Conservation (phyloP, 37 sponge, comb jelly and placozoan genomes). For the Chondrosia reniformis region DNA sequence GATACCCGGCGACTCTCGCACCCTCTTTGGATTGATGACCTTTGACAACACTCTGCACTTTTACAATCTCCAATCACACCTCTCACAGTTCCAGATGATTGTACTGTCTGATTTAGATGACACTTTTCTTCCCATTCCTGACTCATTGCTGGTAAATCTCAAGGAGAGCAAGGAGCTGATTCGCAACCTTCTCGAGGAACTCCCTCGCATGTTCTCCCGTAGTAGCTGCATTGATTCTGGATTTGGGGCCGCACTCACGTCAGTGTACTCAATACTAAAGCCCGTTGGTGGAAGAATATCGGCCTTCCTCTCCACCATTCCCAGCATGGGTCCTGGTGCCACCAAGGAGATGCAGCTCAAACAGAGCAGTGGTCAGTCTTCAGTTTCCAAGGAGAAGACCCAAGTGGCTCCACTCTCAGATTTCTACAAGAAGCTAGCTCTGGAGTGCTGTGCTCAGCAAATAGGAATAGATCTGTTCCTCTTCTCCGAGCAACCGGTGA, state of each 20-base stretch:
- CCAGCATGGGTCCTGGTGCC: conserved; percentile 74
- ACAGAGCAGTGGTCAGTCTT: not conserved
- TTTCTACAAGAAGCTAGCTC: conserved; percentile 95
- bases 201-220: conserved; percentile 85
- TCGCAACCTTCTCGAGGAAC: conserved; percentile 68
- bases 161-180: conserved; percentile 82
- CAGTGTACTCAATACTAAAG: conserved; percentile 77
- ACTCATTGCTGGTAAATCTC: conserved; percentile 86
- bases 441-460: conserved; percentile 92
- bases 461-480: conserved; percentile 89
- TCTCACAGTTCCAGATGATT: conserved; percentile 91
- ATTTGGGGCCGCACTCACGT: conserved; percentile 78
- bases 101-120: conserved; percentile 84
- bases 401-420: conserved; percentile 76
- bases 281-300: conserved; percentile 77
- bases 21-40: conserved; percentile 84
- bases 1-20: conserved; percentile 91
- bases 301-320: conserved; percentile 50
- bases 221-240: conserved; percentile 61
- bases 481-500: conserved; percentile 37
- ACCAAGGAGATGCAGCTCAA: conserved; percentile 44
- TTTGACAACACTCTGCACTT: conserved; percentile 84
- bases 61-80: conserved; percentile 74
- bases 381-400: conserved; percentile 45
- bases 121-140: conserved; percentile 86